Base-by-base conservation (phyloP, 2,888 invertebrate genomes). In the Neoascia interrupta region DNA sequence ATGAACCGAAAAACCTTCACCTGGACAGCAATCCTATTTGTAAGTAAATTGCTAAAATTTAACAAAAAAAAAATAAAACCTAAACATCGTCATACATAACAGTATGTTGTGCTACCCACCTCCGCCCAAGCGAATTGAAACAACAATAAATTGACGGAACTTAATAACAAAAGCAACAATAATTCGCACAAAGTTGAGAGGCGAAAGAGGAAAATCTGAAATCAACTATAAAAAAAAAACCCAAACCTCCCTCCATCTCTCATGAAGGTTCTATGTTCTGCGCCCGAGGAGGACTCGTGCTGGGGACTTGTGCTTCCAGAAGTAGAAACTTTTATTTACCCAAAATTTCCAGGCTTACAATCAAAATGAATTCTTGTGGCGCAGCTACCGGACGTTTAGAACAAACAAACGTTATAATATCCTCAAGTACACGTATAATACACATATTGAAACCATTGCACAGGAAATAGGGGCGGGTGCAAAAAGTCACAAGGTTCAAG, bases 21-120 rank as follows among this genome's bases (percentile, higher is more conserved):
- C 82, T 84, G 83, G 82, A 84, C 83, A 82, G 82, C 83, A 83
- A 83, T 87, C 83, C 84, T 86, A 75, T 81, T 86, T 86, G 87
- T 87, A 84, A 87, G 86, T 84, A 75, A 54, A 51, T 34, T 60
- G 49, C 19, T 19, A 26, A 21, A 76, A 60, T 11, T 3, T 16
- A 39, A n/a, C n/a, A n/a, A n/a, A 56, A 18, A 21, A 28, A 13
- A 21, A 36, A 39, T 23, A 34, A 39, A n/a, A n/a, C n/a, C 16
- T 6, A 19, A 34, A 37, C 28, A 61, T 11, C 31, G 5, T 16
- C 11, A 18, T n/a, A 2, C 13, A 16, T 13, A 3, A n/a, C n/a
- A n/a, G n/a, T n/a, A n/a, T n/a, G n/a, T n/a, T n/a, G n/a, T n/a
- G n/a, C n/a, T 28, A 36, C 28, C n/a, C 6, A n/a, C n/a, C n/a